Percentiles rank a stretch among this genome's conserved stretches.
phyloP scores from a whole-genome alignment of 2,113 vertebrate genomes.

The Rhagologus leucostigma region DNA sequence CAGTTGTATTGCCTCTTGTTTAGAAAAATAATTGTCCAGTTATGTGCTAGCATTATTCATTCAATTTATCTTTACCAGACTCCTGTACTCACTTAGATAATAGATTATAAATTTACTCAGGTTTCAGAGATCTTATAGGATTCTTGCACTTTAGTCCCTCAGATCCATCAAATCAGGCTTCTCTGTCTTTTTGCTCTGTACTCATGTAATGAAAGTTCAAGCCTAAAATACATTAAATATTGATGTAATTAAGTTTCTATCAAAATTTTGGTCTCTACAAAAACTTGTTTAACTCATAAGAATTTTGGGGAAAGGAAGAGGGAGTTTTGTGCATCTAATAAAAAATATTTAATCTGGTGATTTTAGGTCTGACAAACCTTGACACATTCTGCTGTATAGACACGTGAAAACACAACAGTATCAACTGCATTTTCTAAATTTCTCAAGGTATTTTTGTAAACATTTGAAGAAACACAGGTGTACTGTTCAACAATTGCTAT shows the following conservation, averaged over 20 bases:
- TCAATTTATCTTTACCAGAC: not conserved
- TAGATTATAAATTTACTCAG: not conserved
- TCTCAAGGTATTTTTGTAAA: not conserved
- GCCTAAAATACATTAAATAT: not conserved
- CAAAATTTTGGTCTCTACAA: not conserved
- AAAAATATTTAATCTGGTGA: not conserved
- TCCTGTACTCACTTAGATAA: not conserved
- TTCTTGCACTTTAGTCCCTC: not conserved
- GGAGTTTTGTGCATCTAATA: not conserved
- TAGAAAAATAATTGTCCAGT: not conserved
- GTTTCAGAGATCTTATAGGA: not conserved
- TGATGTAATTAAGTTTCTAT: not conserved
- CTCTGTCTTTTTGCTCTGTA: not conserved
- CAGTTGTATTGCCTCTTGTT: not conserved
- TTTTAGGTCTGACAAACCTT: not conserved
- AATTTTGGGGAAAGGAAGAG: not conserved
- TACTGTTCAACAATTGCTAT: not conserved
- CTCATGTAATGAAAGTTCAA: not conserved
- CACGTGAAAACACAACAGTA: not conserved
- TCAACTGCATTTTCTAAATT: conserved; percentile 1
- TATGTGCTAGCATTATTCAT: not conserved
- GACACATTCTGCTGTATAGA: not conserved
- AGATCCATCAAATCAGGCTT: not conserved
- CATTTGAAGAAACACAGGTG: not conserved
- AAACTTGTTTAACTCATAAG: not conserved